Evolutionary conservation across 2,888 invertebrate species (phyloP).

Genomic region (Tenthredo notha): DNA sequence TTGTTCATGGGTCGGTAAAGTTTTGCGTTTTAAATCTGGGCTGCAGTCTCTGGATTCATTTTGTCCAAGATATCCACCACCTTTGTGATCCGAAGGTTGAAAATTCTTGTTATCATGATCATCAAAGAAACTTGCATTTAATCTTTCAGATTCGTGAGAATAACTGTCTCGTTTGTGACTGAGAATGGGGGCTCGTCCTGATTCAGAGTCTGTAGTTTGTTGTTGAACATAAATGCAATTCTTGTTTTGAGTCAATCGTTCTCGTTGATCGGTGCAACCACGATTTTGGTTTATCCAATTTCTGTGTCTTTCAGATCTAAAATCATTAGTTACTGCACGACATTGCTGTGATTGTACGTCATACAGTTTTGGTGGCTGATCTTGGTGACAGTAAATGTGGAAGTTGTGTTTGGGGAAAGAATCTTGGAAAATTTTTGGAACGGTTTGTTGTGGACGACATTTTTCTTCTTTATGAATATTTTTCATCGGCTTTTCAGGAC

Average conservation of each 20-base stretch:
- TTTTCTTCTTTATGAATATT: constrained; percentile 28
- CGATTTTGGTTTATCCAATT: background rate
- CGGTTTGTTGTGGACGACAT: constrained; percentile 10
- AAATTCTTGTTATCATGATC: constrained; percentile 24
- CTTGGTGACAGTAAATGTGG: constrained; percentile 29
- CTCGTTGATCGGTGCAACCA: background rate
- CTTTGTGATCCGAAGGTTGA: background rate
- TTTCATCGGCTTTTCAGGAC: constrained; percentile 33
- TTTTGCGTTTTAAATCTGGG: background rate
- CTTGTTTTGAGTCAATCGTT: background rate
- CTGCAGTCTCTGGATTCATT: background rate
- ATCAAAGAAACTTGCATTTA: constrained; percentile 16
- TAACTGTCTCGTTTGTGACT: background rate
- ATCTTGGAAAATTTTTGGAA: background rate
- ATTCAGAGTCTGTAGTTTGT: constrained; percentile 2
- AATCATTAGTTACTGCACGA: background rate
- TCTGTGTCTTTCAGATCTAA: constrained; percentile 2
- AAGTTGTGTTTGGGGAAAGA: constrained; percentile 25
- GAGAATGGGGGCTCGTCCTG: background rate
- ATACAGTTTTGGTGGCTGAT: background rate
- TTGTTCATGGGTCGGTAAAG: background rate
- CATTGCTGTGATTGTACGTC: constrained; percentile 1
- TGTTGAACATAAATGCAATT: background rate
- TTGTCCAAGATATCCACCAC: background rate
- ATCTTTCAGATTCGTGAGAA: background rate